Evolutionary conservation across 1,140 invertebrate species (phyloP), one percentile per base, ranked within the genome.

Genomic region (Oedothorax gibbosus): DNA sequence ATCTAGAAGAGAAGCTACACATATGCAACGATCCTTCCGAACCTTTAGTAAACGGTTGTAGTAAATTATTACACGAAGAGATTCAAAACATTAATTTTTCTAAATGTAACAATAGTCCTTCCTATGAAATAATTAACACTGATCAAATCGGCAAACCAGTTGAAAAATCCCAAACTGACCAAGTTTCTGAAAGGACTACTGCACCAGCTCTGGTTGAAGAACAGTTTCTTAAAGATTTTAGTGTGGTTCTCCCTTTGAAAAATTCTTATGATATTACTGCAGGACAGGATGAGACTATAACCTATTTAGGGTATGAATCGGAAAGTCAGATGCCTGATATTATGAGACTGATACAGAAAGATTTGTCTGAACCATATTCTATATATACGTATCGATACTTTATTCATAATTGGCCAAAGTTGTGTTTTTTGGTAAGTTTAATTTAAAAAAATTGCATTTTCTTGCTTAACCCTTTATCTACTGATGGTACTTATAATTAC

Each of bases 341-440:
- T 87, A 99, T 99, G 96, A 94, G 95, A 92, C 93, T 99, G 88
- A 99, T 99, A 90, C 97, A 99, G 89, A 98, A 98, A 90, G 98
- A 99, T 92, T 92, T 99, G 86, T 99, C 98, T 86, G 98, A 99
- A 93, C 98, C 98, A 51, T 99, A 99, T 92, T 99, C 98, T 85
- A 99, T 99, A 92, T 99, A 99, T 91, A 99, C 98, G 57, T 99
- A 99, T 93, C 94, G 98, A 92, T 99, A 99, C 93, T 99, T 99
- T 92, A 99, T 99, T 90, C 97, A 99, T 90, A 99, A 99, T 91
- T 99, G 98, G 98, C 98, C 98, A 90, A 97, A 99, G 92, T 92
- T 99, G 84, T 99, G 98, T 91, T 98, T 99, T 92, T 92, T 99
- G 92, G 95, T 96, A 92, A 93, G 93, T 92, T 78, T 57, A 20